These are phyloP conservation scores for Microplitis demolitor DNA, from an alignment of 1,140 invertebrate genomes.

Conservation along the genomic window DNA sequence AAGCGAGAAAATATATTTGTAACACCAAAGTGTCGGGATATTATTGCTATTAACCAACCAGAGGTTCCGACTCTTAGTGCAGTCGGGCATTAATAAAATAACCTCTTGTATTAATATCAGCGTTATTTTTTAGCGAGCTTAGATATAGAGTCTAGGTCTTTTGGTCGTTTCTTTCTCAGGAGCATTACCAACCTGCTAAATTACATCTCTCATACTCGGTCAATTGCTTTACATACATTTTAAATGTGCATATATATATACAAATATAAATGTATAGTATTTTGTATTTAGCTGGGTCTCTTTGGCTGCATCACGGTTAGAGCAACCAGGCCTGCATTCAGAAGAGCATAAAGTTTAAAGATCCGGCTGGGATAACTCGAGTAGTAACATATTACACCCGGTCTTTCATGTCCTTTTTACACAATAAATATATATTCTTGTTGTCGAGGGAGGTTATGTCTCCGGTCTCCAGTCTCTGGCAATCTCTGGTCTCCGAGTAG, in stretches of 20 bases:
- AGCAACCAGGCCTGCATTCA: too few species aligned
- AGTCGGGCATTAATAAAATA: too few species aligned
- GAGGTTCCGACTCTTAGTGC: too few species aligned
- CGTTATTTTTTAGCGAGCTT: background rate
- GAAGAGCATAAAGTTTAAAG: background rate
- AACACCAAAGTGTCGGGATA: too few species aligned
- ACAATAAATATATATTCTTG: background rate
- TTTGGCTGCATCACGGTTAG: too few species aligned
- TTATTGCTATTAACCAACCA: too few species aligned
- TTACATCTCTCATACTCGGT: too few species aligned
- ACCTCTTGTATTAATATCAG: too few species aligned
- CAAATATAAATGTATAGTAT: background rate
- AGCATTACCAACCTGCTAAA: background rate
- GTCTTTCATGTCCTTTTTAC: background rate
- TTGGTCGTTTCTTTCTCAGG: constrained; percentile 9
- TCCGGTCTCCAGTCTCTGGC: background rate
- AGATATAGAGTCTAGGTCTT: background rate
- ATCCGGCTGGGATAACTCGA: constrained; percentile 14
- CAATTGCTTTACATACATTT: too few species aligned
- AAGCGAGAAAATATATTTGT: background rate
- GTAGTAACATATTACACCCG: constrained; percentile 15
- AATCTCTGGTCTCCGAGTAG: background rate
- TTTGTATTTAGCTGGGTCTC: too few species aligned
- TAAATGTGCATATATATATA: too few species aligned
- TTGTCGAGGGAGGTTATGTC: too few species aligned